A percentile compares a stretch with the other conserved stretches of the same genome.
These are phyloP conservation scores for Gorsachius magnificus DNA, from an alignment of 2,797 vertebrate genomes.

Conservation along the genomic window DNA sequence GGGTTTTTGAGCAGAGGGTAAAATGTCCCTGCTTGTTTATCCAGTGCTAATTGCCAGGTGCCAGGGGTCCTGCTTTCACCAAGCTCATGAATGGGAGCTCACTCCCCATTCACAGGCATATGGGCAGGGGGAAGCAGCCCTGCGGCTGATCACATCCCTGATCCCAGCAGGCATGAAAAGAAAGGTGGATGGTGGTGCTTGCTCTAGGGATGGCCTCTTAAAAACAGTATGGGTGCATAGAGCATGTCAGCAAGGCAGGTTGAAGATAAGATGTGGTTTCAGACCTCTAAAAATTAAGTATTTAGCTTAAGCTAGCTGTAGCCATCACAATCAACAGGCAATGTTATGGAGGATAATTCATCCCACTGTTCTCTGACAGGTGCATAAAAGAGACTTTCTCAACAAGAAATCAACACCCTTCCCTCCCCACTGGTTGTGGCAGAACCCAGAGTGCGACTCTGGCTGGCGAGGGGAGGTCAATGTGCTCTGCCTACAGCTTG, in stretches of 20 bases:
- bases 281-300: neutral
- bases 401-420: neutral
- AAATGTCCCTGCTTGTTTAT: neutral
- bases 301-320: neutral
- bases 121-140: neutral
- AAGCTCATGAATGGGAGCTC: neutral
- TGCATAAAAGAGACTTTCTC: neutral
- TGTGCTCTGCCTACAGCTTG: neutral
- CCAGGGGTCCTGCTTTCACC: neutral
- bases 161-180: neutral
- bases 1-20: neutral
- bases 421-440: neutral
- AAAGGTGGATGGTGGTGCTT: neutral
- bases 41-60: neutral
- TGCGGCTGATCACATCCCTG: neutral
- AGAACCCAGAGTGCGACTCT: neutral
- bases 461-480: neutral
- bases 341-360: neutral
- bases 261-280: neutral
- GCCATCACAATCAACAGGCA: neutral
- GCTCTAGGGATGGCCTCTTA: neutral
- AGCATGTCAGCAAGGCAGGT: neutral
- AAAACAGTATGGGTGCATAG: neutral
- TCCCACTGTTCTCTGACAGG: neutral
- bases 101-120: fast-evolving